Percentiles rank a stretch among this genome's conserved stretches.
Evolutionary conservation across 1,140 invertebrate genomes (phyloP).

Genomic region (Drosophila seguyi): DNA sequence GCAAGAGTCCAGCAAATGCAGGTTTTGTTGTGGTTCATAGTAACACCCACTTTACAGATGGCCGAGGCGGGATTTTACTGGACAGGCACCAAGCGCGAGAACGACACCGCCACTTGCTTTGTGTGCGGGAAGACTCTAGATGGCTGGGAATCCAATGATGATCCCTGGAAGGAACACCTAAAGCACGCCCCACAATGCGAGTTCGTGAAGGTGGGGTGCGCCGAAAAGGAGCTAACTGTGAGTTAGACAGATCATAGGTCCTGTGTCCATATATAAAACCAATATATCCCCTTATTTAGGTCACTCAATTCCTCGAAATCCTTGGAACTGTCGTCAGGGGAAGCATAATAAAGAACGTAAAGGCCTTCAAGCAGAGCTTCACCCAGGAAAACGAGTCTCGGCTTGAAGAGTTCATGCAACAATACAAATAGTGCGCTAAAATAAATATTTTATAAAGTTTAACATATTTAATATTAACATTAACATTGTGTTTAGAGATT

Average conservation of each 20-base stretch:
- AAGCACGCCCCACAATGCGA: constrained; percentile 87
- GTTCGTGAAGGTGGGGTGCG: constrained; percentile 87
- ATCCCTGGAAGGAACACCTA: constrained; percentile 90
- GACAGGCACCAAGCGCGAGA: constrained; percentile 87
- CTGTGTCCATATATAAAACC: background rate
- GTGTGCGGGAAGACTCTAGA: constrained; percentile 91
- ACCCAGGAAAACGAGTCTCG: constrained; percentile 40
- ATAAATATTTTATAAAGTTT: constrained; percentile 3
- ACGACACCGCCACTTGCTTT: constrained; percentile 90
- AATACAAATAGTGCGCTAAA: constrained; percentile 29
- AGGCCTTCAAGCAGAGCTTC: constrained; percentile 49
- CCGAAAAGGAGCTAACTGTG: constrained; percentile 87
- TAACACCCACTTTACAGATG: constrained; percentile 86
- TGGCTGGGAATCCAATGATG: constrained; percentile 91
- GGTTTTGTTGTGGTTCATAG: background rate
- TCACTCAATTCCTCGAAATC: constrained; percentile 63
- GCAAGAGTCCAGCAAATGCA: constrained; percentile 18
- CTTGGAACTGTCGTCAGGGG: constrained; percentile 50
- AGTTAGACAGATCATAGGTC: constrained; percentile 13
- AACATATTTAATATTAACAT: constrained; percentile 5
- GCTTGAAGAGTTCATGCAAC: constrained; percentile 43
- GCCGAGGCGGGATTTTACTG: constrained; percentile 92
- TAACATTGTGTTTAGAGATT: constrained; percentile 11
- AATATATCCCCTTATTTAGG: constrained; percentile 15
- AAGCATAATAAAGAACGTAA: constrained; percentile 51